Evolutionary conservation across 1,140 invertebrate species (phyloP).

Genomic region (Potamilus streckersoni): DNA sequence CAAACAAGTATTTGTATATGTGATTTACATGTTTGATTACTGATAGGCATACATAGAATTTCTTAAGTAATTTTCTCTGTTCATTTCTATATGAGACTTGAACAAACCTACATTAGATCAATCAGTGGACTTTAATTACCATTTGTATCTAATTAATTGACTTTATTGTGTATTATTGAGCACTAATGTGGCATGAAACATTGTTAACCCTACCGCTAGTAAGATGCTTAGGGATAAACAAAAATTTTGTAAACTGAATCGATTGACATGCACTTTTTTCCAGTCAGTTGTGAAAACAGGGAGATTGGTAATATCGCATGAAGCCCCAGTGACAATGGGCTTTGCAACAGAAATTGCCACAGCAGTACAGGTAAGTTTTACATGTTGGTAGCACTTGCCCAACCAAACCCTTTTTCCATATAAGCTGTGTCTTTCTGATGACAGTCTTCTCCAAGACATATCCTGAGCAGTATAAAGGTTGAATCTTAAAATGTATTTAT

Average conservation of each 20-base stretch:
- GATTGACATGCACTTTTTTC: conserved; percentile 56
- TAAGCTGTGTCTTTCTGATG: not conserved
- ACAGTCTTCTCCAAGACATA: not conserved
- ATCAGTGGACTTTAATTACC: no score
- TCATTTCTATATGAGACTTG: no score
- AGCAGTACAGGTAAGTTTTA: conserved; percentile 83
- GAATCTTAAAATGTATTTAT: not conserved
- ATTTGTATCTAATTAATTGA: no score
- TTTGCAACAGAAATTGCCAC: conserved; percentile 98
- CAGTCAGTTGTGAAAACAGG: conserved; percentile 97
- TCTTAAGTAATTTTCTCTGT: no score
- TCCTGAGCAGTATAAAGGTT: not conserved
- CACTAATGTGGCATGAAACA: no score
- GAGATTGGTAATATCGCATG: conserved; percentile 90
- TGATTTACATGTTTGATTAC: no score
- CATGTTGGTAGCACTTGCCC: not conserved
- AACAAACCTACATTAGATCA: no score
- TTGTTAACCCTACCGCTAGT: no score
- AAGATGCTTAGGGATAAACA: no score
- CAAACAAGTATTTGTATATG: no score
- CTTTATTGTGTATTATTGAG: no score
- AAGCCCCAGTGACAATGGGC: conserved; percentile 94
- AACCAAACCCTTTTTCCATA: not conserved
- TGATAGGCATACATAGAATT: no score
- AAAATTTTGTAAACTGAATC: not conserved